Evolutionary conservation across 2,888 invertebrate genomes (phyloP).

Genomic region (Acronicta alni): DNA sequence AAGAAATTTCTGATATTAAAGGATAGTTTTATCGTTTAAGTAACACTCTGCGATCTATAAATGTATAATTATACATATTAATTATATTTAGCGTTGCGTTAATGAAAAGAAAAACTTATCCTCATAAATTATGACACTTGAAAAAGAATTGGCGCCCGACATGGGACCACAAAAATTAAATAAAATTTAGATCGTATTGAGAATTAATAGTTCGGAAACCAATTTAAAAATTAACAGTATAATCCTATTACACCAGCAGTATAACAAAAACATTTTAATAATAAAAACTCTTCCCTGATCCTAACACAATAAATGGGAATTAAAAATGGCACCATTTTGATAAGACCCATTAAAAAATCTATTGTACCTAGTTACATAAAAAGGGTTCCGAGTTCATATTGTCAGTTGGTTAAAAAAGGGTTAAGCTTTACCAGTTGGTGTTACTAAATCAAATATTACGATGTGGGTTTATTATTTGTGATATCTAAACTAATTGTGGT

Average conservation of each 20-base stretch:
- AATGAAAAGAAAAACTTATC: background rate
- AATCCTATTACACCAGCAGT: constrained; percentile 45
- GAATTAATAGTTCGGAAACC: constrained; percentile 67
- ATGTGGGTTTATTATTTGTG: constrained; percentile 29
- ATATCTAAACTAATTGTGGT: constrained; percentile 1
- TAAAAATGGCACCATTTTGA: constrained; percentile 52
- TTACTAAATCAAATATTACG: constrained; percentile 34
- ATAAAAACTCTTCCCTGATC: constrained; percentile 42
- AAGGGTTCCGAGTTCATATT: constrained; percentile 36
- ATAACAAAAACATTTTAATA: constrained; percentile 45
- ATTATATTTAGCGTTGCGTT: too few species aligned
- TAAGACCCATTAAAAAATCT: constrained; percentile 46
- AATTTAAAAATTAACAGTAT: constrained; percentile 44
- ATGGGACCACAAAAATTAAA: constrained; percentile 45
- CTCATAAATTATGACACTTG: background rate
- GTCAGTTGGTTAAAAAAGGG: constrained; percentile 50
- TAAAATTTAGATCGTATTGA: constrained; percentile 35
- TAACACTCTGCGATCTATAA: too few species aligned
- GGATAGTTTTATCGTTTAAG: too few species aligned
- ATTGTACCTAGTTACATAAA: constrained; percentile 33
- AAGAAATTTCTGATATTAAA: too few species aligned
- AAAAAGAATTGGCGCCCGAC: constrained; percentile 56
- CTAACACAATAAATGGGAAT: constrained; percentile 50
- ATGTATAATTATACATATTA: too few species aligned
- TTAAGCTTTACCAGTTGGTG: constrained; percentile 22